These are phyloP conservation scores for Xenopus tropicalis DNA, from an alignment of 2,113 vertebrate species.

Conservation along the genomic window DNA sequence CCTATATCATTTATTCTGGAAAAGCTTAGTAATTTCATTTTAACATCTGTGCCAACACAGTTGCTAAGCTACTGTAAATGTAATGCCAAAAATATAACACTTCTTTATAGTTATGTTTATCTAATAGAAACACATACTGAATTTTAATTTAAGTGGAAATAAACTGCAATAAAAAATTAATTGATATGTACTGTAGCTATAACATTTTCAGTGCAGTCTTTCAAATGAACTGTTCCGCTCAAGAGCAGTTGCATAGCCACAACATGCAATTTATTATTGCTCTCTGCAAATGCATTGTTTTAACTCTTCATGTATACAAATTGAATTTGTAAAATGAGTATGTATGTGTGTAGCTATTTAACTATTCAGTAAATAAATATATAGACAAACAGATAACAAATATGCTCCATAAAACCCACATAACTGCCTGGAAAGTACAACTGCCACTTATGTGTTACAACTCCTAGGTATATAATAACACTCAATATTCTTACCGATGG, in stretches of 20 bases:
- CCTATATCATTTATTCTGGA: constrained; percentile 6
- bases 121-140: constrained; percentile 27
- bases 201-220: constrained; percentile 26
- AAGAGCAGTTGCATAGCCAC: constrained; percentile 1
- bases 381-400: too few relatives aligned
- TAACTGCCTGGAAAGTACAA: too few relatives aligned
- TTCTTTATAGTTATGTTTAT: constrained; percentile 30
- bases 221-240: constrained; percentile 14
- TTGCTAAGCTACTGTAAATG: constrained; percentile 22
- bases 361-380: too few relatives aligned
- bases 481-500: too few relatives aligned
- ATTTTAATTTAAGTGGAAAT: constrained; percentile 34
- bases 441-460: too few relatives aligned
- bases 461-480: too few relatives aligned
- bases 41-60: constrained; percentile 10
- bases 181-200: constrained; percentile 26
- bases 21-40: constrained; percentile 2
- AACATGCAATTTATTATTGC: constrained; percentile 4
- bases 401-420: too few relatives aligned
- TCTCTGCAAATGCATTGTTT: constrained; percentile 22
- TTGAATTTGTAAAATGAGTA: too few relatives aligned
- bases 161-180: constrained; percentile 32
- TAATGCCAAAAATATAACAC: neutral
- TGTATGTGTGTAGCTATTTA: too few relatives aligned
- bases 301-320: neutral